These are phyloP conservation scores for Teleogryllus occipitalis DNA, from an alignment of 1,140 invertebrate genomes.

Conservation along the genomic window DNA sequence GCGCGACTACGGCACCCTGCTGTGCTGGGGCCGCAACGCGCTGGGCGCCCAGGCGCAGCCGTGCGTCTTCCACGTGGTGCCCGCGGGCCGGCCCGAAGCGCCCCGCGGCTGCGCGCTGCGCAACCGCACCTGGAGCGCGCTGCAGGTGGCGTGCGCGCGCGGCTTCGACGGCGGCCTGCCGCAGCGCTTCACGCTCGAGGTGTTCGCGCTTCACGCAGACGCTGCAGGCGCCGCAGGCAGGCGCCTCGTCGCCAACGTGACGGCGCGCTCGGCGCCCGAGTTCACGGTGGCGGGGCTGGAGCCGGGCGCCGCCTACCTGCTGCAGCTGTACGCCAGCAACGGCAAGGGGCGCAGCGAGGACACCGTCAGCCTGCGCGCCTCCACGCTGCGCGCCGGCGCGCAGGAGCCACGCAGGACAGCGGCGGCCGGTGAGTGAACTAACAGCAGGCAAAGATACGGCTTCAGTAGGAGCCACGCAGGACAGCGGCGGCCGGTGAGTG, in stretches of 20 bases:
- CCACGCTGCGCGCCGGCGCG: slow-evolving; percentile 7
- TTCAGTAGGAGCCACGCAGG: slow-evolving; percentile 20
- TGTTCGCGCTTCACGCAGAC: slow-evolving; percentile 35
- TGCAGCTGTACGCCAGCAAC: slow-evolving; percentile 47
- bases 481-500: slow-evolving; percentile 26
- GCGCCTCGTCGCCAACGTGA: slow-evolving; percentile 25
- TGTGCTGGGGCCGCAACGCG: slow-evolving; percentile 60
- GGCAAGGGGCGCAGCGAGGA: slow-evolving; percentile 42
- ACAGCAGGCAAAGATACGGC: too few species aligned
- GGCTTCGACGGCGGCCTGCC: slow-evolving; percentile 43
- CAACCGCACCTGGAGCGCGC: slow-evolving; percentile 43
- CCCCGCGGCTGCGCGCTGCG: slow-evolving; percentile 38
- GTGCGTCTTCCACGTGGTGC: slow-evolving; percentile 64
- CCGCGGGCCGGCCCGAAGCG: slow-evolving; percentile 49
- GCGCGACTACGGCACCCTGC: slow-evolving; percentile 58
- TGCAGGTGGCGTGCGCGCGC: slow-evolving; percentile 39
- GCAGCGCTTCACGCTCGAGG: slow-evolving; percentile 42
- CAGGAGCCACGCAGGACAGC: slow-evolving; percentile 21
- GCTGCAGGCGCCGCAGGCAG: slow-evolving; percentile 13
- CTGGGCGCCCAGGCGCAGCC: slow-evolving; percentile 56
- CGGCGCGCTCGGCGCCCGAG: slow-evolving; percentile 29
- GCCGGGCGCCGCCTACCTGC: slow-evolving; percentile 38
- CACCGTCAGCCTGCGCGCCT: slow-evolving; percentile 18
- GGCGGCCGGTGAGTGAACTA: neutral
- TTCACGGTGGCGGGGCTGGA: slow-evolving; percentile 37